Base-by-base conservation (phyloP, 1,140 invertebrate genomes). In the Drosophila santomea region DNA sequence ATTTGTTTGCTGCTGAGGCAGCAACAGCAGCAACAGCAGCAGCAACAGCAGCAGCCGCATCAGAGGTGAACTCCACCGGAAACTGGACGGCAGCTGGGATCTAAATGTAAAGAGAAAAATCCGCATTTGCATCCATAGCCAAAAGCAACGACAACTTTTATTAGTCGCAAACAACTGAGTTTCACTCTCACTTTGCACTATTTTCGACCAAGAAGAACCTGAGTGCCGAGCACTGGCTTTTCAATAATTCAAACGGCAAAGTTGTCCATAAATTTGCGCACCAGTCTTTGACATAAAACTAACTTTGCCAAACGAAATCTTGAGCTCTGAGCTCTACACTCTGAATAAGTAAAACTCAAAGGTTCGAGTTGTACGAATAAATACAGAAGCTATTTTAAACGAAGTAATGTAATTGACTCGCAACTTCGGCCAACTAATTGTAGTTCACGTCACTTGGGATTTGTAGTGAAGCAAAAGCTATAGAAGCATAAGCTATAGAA, bases 1-100 rank as follows among this genome's bases (percentile, higher is more conserved):
- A 63, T 80, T 67, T 73, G 74, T 66, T 64, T 76, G 57, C 54
- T 88, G 82, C 74, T 78, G 83, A 82, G 82, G 41, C 81, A 80
- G 81, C 23, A 25, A 17, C 17, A 17, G 41, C 81, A 80, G 81
- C 25, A 25, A 38, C 81, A 80, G 81, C 4, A 25, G 38, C 81
- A 80, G 81, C 25, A 5, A 4, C 23, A 3, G 41, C 80, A 80
- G 79, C 60, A 71, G 63, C 62, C 48, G 25, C 66, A 55, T 45
- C 66, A 55, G 61, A 45, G 50, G n/a, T 50, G 45, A 38, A 43
- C 36, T 41, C 28, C 28, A 5, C 36, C 45, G 36, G n/a, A 11
- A 63, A 17, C 36, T 32, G 51, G 36, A 44, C 55, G 25, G 39
- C n/a, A 32, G 12, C 6, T 6, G 14, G 3, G 4, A 17, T 10